These are phyloP conservation scores for Gavia stellata DNA, from an alignment of 2,113 vertebrate genomes.

Conservation along the genomic window DNA sequence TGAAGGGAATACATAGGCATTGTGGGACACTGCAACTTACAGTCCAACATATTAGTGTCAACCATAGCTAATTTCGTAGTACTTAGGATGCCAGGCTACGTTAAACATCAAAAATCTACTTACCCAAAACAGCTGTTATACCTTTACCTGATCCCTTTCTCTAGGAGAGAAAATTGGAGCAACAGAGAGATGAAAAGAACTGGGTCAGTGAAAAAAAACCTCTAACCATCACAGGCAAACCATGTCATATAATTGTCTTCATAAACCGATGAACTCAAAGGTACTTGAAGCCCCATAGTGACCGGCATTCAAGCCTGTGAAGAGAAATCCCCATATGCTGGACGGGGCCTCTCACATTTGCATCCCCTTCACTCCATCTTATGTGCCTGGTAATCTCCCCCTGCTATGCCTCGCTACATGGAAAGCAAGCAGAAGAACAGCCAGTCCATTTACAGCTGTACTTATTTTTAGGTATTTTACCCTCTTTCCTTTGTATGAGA, in stretches of 20 bases:
- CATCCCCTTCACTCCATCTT: not conserved
- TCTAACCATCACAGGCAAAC: not conserved
- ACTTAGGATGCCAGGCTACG: not conserved
- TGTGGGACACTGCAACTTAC: not conserved
- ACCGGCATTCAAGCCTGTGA: not conserved
- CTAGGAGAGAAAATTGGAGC: not conserved
- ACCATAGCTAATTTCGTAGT: not conserved
- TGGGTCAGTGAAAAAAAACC: not conserved
- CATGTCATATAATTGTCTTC: not conserved
- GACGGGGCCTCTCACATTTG: not conserved
- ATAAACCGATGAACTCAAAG: not conserved
- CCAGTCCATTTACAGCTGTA: not conserved
- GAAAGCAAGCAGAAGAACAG: not conserved
- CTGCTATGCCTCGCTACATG: accelerated
- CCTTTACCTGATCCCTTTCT: not conserved
- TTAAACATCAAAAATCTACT: not conserved
- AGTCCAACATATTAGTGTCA: not conserved
- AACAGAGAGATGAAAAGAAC: not conserved
- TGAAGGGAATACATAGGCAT: not conserved
- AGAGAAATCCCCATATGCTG: not conserved
- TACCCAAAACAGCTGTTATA: not conserved
- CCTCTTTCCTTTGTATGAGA: not conserved
- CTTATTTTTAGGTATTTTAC: not conserved
- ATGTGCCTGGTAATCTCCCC: not conserved
- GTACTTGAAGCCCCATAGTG: not conserved